These are phyloP conservation scores for Pocota personata DNA, from an alignment of 2,888 invertebrate genomes.

Conservation along the genomic window DNA sequence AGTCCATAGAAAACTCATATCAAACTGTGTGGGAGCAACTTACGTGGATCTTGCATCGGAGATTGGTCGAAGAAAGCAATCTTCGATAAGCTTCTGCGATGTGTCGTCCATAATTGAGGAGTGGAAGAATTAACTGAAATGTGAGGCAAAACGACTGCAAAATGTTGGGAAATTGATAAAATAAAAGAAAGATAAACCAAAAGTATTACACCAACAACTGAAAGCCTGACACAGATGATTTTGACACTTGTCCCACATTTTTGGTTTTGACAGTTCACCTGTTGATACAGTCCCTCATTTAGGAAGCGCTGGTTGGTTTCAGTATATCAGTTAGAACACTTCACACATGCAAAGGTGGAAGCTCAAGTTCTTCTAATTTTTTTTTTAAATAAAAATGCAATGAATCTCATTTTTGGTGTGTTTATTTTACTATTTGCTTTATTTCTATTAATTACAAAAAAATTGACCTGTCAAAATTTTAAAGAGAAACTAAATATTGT, in stretches of 20 bases:
- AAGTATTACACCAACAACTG: slow-evolving; percentile 32
- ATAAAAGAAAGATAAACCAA: slow-evolving; percentile 9
- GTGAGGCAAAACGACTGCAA: not conserved
- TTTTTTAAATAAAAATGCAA: too few species aligned
- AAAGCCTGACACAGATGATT: slow-evolving; percentile 41
- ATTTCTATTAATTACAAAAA: too few species aligned
- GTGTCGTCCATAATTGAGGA: slow-evolving; percentile 84
- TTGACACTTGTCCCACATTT: slow-evolving; percentile 3
- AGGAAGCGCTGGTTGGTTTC: too few species aligned
- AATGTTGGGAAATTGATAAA: slow-evolving; percentile 3
- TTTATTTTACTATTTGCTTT: too few species aligned
- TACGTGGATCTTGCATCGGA: slow-evolving; percentile 85
- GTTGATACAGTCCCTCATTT: too few species aligned
- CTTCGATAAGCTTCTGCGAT: slow-evolving; percentile 85
- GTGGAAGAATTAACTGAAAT: not conserved
- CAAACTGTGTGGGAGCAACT: slow-evolving; percentile 61
- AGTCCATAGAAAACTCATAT: not conserved
- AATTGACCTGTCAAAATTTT: too few species aligned
- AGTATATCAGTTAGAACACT: not conserved
- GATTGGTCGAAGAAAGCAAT: slow-evolving; percentile 86
- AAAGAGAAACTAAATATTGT: too few species aligned
- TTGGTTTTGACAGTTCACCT: slow-evolving; percentile 23
- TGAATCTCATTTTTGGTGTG: too few species aligned
- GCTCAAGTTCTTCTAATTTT: too few species aligned
- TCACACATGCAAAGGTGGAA: not conserved